phyloP scores from a whole-genome alignment of 2,797 vertebrate genomes.

The Sebastes alutus region DNA sequence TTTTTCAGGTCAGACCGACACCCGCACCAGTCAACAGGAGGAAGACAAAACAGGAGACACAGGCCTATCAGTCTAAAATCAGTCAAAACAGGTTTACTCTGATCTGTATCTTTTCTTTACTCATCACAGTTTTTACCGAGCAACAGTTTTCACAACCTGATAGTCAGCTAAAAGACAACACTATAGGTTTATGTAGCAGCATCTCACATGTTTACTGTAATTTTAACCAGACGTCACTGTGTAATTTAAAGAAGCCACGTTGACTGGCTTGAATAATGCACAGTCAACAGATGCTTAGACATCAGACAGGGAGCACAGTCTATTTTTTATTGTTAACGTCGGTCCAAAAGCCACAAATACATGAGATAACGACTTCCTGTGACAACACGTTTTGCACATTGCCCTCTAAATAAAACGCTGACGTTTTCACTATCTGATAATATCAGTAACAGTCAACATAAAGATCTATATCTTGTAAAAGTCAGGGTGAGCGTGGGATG shows the following conservation, averaged over 20 bases:
- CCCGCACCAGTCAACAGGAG: background rate
- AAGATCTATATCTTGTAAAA: background rate
- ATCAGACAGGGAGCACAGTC: background rate
- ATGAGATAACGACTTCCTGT: background rate
- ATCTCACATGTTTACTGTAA: background rate
- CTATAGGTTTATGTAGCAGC: background rate
- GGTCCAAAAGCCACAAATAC: slow-evolving; percentile 7
- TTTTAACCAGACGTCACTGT: background rate
- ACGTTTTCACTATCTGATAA: background rate
- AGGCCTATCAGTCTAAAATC: background rate
- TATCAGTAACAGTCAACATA: background rate
- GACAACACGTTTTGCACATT: slow-evolving; percentile 16
- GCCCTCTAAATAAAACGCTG: slow-evolving; percentile 5
- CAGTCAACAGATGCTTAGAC: background rate
- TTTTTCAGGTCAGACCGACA: slow-evolving; percentile 16
- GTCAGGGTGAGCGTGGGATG: background rate
- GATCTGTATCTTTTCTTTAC: slow-evolving; percentile 2
- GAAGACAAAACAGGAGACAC: slow-evolving; percentile 16
- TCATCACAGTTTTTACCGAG: background rate
- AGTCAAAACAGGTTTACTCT: background rate
- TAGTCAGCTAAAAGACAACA: background rate
- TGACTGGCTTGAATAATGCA: background rate
- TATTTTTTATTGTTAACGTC: background rate
- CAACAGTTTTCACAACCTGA: background rate
- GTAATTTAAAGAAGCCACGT: background rate